phyloP scores from a whole-genome alignment of 2,113 vertebrate species.

The Crocuta crocuta region DNA sequence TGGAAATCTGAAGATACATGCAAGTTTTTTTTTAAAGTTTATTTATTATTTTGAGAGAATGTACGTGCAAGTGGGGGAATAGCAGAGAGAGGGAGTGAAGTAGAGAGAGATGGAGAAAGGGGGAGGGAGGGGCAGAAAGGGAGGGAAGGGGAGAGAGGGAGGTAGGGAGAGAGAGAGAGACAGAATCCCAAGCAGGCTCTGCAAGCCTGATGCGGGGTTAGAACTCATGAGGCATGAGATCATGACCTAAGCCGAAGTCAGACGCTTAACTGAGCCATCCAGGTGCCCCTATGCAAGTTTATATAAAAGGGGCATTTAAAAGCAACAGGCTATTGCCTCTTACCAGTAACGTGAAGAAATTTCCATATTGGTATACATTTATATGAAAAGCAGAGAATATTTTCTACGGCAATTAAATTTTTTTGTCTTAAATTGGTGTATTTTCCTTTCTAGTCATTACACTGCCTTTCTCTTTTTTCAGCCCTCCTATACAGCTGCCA shows the following conservation, averaged over 20 bases:
- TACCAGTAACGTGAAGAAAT: neutral
- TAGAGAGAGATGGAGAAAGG: too few species aligned
- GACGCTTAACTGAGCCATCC: too few species aligned
- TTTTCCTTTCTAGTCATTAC: constrained; percentile 25
- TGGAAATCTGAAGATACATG: constrained; percentile 41
- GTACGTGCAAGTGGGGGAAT: too few species aligned
- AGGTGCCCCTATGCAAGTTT: neutral
- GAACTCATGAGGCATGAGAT: too few species aligned
- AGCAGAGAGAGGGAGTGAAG: too few species aligned
- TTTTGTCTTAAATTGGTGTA: neutral
- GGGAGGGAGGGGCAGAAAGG: too few species aligned
- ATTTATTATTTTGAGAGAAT: too few species aligned
- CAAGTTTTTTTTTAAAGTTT: neutral
- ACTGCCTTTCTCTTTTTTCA: constrained; percentile 21
- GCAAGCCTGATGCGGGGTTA: too few species aligned
- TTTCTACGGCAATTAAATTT: neutral
- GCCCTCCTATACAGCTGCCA: neutral
- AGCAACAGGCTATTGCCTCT: constrained; percentile 45
- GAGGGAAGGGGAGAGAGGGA: too few species aligned
- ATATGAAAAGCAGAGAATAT: constrained; percentile 22
- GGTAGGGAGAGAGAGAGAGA: too few species aligned
- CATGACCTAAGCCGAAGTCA: too few species aligned
- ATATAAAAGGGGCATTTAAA: constrained; percentile 20
- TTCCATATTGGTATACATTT: neutral
- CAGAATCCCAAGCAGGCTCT: too few species aligned